Evolutionary conservation across 2,888 invertebrate species (phyloP), one percentile per base, ranked within the genome.

Genomic region (Eurytoma adleriae): DNA sequence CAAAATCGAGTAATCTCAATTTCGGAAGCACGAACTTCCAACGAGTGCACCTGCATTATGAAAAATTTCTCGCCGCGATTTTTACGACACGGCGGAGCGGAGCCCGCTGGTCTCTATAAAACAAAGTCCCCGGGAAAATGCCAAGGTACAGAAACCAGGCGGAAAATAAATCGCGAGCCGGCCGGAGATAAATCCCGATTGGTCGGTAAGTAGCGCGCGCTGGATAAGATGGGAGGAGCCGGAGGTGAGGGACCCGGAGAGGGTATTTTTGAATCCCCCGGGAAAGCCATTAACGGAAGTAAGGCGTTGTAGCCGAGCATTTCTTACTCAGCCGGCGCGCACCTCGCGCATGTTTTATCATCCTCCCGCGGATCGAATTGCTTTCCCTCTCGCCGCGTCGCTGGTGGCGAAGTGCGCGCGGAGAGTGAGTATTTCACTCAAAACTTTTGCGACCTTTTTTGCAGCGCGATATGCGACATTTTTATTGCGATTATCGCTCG

Each of bases 251-350:
- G 72, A 67, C 66, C 82, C 80, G 81, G 82, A 83, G 82, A 81
- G 82, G 84, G 82, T 82, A 84, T 84, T 84, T 84, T 85, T 79
- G 85, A 85, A 79, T 85, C 86, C 84, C 85, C 83, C 84, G 83
- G 83, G 85, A 83, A 84, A 85, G 77, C 85, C 85, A 85, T 87
- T 87, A 86, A 84, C 83, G 82, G 80, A 83, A 85, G 84, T 82
- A 83, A 79, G 80, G 79, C 70, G 59, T 18, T 50, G 27, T 56
- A 57, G 50, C 56, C 64, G 48, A 18, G 27, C 59, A 30, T 67
- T 67, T 68, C 83, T 85, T 84, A 82, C 84, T 84, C 84, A 68
- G 77, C 76, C 73, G 83, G 83, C 84, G 85, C 84, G 85, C 84
- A 81, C 83, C 79, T 84, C 83, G 84, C 84, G 77, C 73, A 85